Base-by-base conservation (phyloP, 2,888 invertebrate species). In the Yponomeuta evonymella region DNA sequence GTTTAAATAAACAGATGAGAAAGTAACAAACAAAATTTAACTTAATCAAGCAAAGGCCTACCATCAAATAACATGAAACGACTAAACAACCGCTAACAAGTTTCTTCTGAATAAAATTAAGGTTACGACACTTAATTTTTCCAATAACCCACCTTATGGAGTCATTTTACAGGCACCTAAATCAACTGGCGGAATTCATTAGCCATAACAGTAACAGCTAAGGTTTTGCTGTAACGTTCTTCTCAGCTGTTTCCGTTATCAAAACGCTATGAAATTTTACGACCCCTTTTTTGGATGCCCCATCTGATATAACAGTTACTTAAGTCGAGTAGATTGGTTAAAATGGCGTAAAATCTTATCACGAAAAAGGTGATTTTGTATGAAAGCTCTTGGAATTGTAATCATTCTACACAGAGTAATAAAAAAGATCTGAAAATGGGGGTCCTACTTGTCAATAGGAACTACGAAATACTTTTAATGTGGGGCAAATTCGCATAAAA, bases 201-300 rank as follows among this genome's bases (percentile, higher is more conserved):
- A 58, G 15, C 51, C 51, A 58, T 58, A 58, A 58, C 51, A 58
- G 5, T 58, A 58, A 58, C 51, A 15, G 12, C 51, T 58, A 4
- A 58, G 51, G 48, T 48, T 23, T 67, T 48, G n/a, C 23, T 36
- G 12, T 67, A 67, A 48, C 48, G 33, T 43, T n/a, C 43, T 36
- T 15, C 15, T 3, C 67, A 67, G 67, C 67, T 48, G 48, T 11
- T 48, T 67, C 48, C 9, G 48, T 62, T 36, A 58, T 70, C 62
- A 62, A 62, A 70, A 70, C 51, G 58, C 70, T 33, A 70, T 62
- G 15, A 70, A 58, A 58, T 58, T 70, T 58, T 58, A 62, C 33
- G 65, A 65, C 11, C 10, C 2, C 65, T 65, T 65, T n/a, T 65
- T 29, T 65, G 51, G 51, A 58, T 58, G 15, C 51, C 51, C 51